Base-by-base conservation (phyloP, 2,888 invertebrate species). In the Tortricodes alternella region DNA sequence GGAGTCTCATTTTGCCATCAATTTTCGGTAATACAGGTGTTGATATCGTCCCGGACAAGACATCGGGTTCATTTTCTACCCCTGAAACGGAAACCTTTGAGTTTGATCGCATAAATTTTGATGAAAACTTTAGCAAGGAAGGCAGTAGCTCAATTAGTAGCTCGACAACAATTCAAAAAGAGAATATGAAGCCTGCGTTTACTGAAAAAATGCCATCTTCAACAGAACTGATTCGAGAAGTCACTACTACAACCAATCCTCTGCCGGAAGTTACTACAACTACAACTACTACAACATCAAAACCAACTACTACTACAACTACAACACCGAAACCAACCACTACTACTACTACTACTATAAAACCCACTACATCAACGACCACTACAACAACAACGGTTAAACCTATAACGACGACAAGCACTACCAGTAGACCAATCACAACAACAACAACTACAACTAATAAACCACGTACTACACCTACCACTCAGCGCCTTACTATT, bases 1-100 rank as follows among this genome's bases (percentile, higher is more conserved):
- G 96, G 96, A 96, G 95, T 62, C 93, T 95, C 74, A 96, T 96
- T 60, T 85, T 96, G 41, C 96, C 96, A 1, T 94, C 95, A 0
- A 94, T 96, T 55, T 94, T 96, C 69, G 95, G 95, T 0, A 94
- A 94, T 51, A 94, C 93, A 5, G 93, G 94, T 5, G 91, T 91
- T 13, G 92, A 93, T 63, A 91, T 93, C 38, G 88, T 92, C 16
- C 90, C 93, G 0, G 92, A 93, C 64, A 92, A 91, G 72, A 65
- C 75, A 19, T 78, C 87, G 19, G 81, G 69, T 16, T 68, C 79
- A 24, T 83, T 85, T 53, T 79, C 82, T 34, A 80, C 80, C 13
- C 89, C 89, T 9, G 90, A 89, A 66, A 89, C 89, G 3, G 91
- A 89, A 57, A 90, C 85, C 3, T 66, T 86, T 27, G 87, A 84